Percentiles rank a stretch among this genome's conserved stretches.
Evolutionary conservation across 1,140 invertebrate species (phyloP).

Genomic region (Tetramorium alpestre): DNA sequence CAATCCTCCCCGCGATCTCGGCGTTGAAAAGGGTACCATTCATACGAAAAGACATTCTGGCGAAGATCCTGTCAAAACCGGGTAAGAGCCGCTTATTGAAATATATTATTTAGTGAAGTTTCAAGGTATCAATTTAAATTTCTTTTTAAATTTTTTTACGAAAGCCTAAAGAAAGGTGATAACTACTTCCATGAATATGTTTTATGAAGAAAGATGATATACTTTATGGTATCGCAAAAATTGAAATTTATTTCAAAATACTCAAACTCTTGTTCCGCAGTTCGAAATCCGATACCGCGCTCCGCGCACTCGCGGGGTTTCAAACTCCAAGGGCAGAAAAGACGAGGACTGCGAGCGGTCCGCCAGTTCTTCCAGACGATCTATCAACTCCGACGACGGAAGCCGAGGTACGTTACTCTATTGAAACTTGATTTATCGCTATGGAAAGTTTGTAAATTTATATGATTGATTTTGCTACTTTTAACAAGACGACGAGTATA

Average conservation of each 20-base stretch:
- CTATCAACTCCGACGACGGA: conserved; percentile 87
- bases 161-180: not conserved
- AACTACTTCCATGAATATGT: not conserved
- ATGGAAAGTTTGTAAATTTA: conserved; percentile 15
- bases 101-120: not conserved
- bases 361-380: conserved; percentile 88
- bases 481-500: not conserved
- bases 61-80: conserved; percentile 93
- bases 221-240: not conserved
- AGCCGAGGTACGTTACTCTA: conserved; percentile 82
- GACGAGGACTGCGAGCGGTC: conserved; percentile 87
- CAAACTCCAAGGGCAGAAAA: conserved; percentile 87
- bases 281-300: conserved; percentile 87
- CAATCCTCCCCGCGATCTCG: conserved; percentile 86
- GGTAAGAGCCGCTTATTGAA: conserved; percentile 79
- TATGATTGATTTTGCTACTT: conserved; percentile 4
- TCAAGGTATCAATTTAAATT: not conserved
- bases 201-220: not conserved
- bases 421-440: conserved; percentile 42
- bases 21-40: conserved; percentile 96
- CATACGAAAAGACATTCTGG: conserved; percentile 98
- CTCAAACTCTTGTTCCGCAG: conserved; percentile 58
- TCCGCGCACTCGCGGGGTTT: conserved; percentile 86
- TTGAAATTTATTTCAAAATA: not conserved
- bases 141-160: not conserved